Evolutionary conservation across 2,797 vertebrate species (phyloP), one percentile per base, ranked within the genome.

Genomic region (Australoheros facetus): DNA sequence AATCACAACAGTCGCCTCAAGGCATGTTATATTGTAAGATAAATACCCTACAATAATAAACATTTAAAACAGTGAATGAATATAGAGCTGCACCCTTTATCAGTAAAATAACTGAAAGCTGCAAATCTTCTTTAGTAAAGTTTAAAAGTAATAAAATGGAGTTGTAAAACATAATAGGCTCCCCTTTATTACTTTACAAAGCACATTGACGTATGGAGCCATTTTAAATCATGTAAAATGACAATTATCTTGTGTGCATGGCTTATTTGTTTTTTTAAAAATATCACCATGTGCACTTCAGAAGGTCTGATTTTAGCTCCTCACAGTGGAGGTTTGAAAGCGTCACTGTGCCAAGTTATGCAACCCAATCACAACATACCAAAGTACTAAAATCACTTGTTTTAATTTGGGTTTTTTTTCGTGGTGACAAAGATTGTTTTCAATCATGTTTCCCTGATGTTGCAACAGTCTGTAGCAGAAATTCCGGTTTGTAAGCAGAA

Each of bases 311-410:
- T 51, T 30, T 30, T 17, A 30, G 42, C 62, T 30, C 42, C 48
- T 69, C 26, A 28, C 62, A 30, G 16, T 51, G 64, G 26, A 51
- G 64, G 17, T 69, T 26, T 30, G 30, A 45, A 48, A 7, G 21
- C 21, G 34, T 81, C 30, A 60, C 3, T 56, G 55, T 37, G 12
- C 1, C 17, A 45, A 60, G 56, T 84, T 76, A 79, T 58, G 56
- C 13, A 81, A 79, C 69, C 17, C 14, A n/a, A 5, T 19, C 16
- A 54, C 30, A 39, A 56, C 17, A 69, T 13, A 51, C 26, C 64
- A 69, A 51, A 51, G 26, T 26, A 30, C 45, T 51, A 13, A 69
- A 51, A 45, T 69, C 3, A 30, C 17, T 37, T 37, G 6, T 30
- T 64, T 17, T 64, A 17, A 2, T 14, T 0, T 28, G 1, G 3